phyloP scores from a whole-genome alignment of 2,888 invertebrate species.

The Scotopteryx bipunctaria region DNA sequence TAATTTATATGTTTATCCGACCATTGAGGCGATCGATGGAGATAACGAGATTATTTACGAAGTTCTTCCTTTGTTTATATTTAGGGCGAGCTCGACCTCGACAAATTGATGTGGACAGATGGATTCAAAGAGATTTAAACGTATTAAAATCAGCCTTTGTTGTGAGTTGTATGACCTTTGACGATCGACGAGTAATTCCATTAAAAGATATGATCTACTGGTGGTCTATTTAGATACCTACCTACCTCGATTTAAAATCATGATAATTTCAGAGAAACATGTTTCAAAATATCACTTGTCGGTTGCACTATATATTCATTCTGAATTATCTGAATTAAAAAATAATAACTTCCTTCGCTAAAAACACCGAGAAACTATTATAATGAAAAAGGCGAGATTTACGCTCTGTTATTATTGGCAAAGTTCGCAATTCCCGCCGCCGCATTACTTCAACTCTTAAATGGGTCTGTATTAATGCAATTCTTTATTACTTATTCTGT shows the following conservation, averaged over 20 bases:
- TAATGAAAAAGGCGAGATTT: slow-evolving; percentile 51
- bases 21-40: slow-evolving; percentile 32
- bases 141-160: no score
- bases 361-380: slow-evolving; percentile 40
- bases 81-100: slow-evolving; percentile 28
- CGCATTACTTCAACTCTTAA: slow-evolving; percentile 32
- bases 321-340: no score
- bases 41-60: slow-evolving; percentile 36
- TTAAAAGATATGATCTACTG: no score
- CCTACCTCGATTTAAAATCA: no score
- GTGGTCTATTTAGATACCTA: no score
- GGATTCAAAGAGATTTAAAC: neutral
- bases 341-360: slow-evolving; percentile 12
- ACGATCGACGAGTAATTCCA: no score
- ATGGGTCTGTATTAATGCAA: slow-evolving; percentile 34
- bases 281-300: no score
- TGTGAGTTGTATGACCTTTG: no score
- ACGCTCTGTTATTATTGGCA: slow-evolving; percentile 57
- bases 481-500: slow-evolving; percentile 27
- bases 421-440: slow-evolving; percentile 44
- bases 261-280: no score
- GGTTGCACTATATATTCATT: no score
- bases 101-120: slow-evolving; percentile 16
- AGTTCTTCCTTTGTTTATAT: slow-evolving; percentile 35
- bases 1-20: slow-evolving; percentile 39